Conservation (phyloP, 2,888 invertebrate species). For the Apodemia zela region DNA sequence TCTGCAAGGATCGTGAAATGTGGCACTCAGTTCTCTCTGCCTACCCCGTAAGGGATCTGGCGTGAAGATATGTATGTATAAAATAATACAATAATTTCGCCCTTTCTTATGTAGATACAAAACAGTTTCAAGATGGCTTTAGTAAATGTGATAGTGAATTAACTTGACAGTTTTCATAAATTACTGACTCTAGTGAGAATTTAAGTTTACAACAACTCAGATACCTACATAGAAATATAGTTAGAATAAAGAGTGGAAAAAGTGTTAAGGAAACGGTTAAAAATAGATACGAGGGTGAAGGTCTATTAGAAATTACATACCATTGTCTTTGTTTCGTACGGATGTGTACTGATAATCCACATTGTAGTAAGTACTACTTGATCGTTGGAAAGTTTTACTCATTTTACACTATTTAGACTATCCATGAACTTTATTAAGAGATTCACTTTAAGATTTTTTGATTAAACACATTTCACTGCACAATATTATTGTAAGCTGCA, state of each 20-base stretch:
- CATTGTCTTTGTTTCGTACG: conserved; percentile 56
- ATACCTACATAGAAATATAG: neutral
- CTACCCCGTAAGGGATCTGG: too few relatives aligned
- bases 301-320: conserved; percentile 40
- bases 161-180: too few relatives aligned
- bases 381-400: conserved; percentile 46
- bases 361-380: conserved; percentile 57
- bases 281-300: neutral
- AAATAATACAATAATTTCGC: too few relatives aligned
- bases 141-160: too few relatives aligned
- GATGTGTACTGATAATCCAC: conserved; percentile 62
- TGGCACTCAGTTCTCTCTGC: too few relatives aligned
- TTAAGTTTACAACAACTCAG: neutral
- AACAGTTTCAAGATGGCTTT: too few relatives aligned
- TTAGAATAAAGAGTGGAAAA: neutral
- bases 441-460: conserved; percentile 8
- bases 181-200: neutral
- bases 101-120: too few relatives aligned
- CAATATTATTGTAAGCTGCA: neutral
- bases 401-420: conserved; percentile 35
- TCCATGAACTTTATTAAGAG: neutral
- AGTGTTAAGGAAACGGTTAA: neutral
- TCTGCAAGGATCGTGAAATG: too few relatives aligned
- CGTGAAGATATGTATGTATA: too few relatives aligned
- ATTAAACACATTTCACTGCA: conserved; percentile 12